Evolutionary conservation across 2,797 vertebrate species (phyloP), one percentile per base, ranked within the genome.

Genomic region (Takifugu rubripes): DNA sequence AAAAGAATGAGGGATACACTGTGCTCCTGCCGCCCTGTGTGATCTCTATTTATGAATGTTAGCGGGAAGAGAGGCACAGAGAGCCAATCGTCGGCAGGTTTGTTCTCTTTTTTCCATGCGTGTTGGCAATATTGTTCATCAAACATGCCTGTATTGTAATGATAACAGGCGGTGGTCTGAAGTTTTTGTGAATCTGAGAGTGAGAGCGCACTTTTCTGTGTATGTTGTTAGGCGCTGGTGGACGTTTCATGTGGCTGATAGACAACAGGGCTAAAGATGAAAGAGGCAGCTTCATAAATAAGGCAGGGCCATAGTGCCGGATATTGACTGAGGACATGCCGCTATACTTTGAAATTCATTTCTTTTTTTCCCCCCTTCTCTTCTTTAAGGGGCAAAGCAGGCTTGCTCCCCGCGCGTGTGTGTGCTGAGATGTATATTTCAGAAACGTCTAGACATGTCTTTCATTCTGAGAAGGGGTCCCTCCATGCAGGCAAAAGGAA

Each of bases 281-380:
- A 91, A 92, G 89, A 76, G 72, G 85, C 83, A 81, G 82, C 77
- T 89, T 87, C 90, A 90, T 91, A 89, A 91, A 91, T 91, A 90
- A 91, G 85, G 87, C 88, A 90, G 86, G 78, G 85, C 84, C 87
- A 87, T 84, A 82, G 86, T 77, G 87, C 82, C 85, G 87, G 87
- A 90, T 92, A 91, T 90, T 91, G 91, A 92, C 89, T 90, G 86
- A 91, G 88, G 90, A 91, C 87, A 89, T 82, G 86, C 79, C 80
- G 85, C 87, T 85, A 83, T 81, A 87, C 89, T 92, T 91, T 91
- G 89, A 92, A 91, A 92, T 91, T 89, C 89, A 87, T 87, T 84
- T 83, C 81, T 86, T 84, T 81, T 74, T 64, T 67, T 49, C 33
- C 64, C 66, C 66, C 51, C 75, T 69, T 81, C 81, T 85, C 87